Conservation (phyloP, 2,888 invertebrate species). For the Epistrophe grossulariae region DNA sequence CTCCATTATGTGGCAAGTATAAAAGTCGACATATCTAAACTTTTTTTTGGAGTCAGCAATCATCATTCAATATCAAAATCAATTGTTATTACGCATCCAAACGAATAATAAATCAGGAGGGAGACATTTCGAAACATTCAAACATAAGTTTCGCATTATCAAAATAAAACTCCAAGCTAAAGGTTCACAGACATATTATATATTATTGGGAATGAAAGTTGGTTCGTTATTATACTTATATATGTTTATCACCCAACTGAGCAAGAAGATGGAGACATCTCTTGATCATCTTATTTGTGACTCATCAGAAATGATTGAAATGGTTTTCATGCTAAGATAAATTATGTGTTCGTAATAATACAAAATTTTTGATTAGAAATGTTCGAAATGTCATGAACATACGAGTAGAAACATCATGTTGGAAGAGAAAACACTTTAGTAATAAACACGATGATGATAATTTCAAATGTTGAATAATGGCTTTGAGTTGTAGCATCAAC, state of each 20-base stretch:
- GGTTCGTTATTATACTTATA: not conserved
- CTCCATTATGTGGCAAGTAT: constrained; percentile 10
- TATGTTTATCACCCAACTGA: not conserved
- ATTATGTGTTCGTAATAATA: not conserved
- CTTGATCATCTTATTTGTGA: constrained; percentile 13
- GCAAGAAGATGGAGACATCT: not conserved
- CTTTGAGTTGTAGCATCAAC: not conserved
- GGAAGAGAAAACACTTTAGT: constrained; percentile 10
- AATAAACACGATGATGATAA: constrained; percentile 13
- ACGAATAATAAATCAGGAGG: constrained; percentile 26
- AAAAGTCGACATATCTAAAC: not conserved
- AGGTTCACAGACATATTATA: not conserved
- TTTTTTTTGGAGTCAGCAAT: constrained; percentile 9
- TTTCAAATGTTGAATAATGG: not conserved
- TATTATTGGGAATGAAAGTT: not conserved
- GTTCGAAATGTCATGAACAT: constrained; percentile 23
- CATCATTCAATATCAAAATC: constrained; percentile 30
- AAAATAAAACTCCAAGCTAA: constrained; percentile 8
- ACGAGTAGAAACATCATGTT: not conserved
- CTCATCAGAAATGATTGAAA: constrained; percentile 20
- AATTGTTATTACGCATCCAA: constrained; percentile 38
- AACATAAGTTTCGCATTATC: constrained; percentile 27
- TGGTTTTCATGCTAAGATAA: constrained; percentile 9
- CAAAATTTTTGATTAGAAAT: not conserved
- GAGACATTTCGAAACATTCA: constrained; percentile 3